These are phyloP conservation scores for Lepidochitona cinerea DNA, from an alignment of 2,888 invertebrate genomes.

Conservation along the genomic window DNA sequence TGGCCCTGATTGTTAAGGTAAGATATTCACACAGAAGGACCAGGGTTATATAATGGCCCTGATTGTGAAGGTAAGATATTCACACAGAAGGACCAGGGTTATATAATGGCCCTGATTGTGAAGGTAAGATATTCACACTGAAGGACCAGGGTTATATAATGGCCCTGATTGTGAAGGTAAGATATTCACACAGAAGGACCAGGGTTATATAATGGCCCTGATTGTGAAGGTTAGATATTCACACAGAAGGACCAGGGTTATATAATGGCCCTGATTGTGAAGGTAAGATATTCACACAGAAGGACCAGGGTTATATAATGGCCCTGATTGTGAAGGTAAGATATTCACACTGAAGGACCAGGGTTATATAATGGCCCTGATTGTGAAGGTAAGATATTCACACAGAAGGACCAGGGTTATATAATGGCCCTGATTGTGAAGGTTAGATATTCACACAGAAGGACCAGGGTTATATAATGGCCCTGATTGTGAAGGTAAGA, in stretches of 20 bases:
- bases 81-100: background rate
- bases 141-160: background rate
- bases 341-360: background rate
- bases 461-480: background rate
- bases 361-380: background rate
- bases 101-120: background rate
- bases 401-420: background rate
- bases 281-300: background rate
- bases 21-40: background rate
- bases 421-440: background rate
- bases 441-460: background rate
- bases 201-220: background rate
- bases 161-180: background rate
- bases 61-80: background rate
- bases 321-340: background rate
- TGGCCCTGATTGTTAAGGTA: background rate
- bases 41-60: background rate
- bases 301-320: background rate
- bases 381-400: background rate
- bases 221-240: background rate
- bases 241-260: background rate
- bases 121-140: background rate
- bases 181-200: background rate
- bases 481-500: background rate
- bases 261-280: background rate